Percentiles rank a stretch among this genome's conserved stretches.
phyloP scores from a whole-genome alignment of 2,113 vertebrate genomes.

The Thomomys bottae region DNA sequence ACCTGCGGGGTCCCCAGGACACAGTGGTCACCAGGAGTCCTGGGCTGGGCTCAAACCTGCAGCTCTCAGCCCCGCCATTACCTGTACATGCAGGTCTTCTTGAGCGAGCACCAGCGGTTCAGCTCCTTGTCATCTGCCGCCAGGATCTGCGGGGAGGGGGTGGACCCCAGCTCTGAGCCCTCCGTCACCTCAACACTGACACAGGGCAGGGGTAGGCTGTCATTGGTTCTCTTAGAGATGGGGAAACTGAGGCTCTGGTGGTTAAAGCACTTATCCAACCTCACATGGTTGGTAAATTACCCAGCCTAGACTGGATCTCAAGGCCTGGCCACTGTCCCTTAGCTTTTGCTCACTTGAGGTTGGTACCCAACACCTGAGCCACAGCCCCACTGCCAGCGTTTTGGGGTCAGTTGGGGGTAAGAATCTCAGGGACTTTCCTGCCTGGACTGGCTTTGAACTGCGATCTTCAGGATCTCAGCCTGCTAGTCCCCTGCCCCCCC shows the following conservation, averaged over 20 bases:
- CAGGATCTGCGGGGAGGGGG: constrained; percentile 85
- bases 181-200: not conserved
- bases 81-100: constrained; percentile 96
- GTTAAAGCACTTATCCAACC: not conserved
- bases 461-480: no score
- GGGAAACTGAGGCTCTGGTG: no score
- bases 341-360: no score
- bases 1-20: constrained; percentile 79
- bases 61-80: constrained; percentile 55
- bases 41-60: not conserved
- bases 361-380: no score
- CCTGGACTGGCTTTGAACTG: not conserved
- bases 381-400: no score
- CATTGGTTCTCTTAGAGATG: not conserved
- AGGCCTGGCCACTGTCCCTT: not conserved
- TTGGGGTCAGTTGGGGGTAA: no score
- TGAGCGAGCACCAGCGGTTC: constrained; percentile 93
- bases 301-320: not conserved
- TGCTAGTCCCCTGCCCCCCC: rapidly evolving
- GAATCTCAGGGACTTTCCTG: not conserved
- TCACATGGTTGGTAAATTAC: not conserved
- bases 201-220: no score
- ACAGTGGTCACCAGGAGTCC: rapidly evolving
- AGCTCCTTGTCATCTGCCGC: constrained; percentile 90
- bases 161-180: not conserved